phyloP scores from a whole-genome alignment of 2,113 vertebrate species.

The Apodemus sylvaticus region DNA sequence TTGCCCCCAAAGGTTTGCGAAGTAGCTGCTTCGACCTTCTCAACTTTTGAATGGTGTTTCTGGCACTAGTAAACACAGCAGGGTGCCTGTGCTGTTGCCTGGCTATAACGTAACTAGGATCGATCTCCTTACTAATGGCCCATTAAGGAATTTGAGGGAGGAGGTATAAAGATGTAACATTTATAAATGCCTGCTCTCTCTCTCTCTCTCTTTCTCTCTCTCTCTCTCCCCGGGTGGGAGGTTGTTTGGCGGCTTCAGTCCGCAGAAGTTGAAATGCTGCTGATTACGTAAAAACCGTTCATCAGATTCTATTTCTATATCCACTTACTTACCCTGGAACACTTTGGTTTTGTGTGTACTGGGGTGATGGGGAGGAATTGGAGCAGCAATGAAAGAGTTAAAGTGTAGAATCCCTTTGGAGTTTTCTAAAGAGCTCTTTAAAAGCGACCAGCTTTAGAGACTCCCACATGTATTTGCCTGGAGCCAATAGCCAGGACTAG shows the following conservation, averaged over 20 bases:
- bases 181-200: slow-evolving; percentile 31
- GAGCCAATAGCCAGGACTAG: neutral
- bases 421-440: neutral
- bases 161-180: slow-evolving; percentile 17
- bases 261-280: slow-evolving; percentile 48
- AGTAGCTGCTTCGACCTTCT: slow-evolving; percentile 28
- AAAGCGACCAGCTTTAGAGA: neutral
- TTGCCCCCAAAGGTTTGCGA: neutral
- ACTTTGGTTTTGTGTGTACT: neutral
- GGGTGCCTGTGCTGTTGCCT: neutral
- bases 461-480: neutral
- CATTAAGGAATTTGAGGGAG: slow-evolving; percentile 63
- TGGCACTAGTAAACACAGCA: neutral
- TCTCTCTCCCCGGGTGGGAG: neutral
- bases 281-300: neutral
- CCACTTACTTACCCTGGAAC: neutral
- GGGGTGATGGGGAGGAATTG: neutral
- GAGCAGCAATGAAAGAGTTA: neutral
- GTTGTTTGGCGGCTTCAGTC: neutral
- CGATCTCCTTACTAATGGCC: slow-evolving; percentile 59
- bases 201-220: too few relatives aligned
- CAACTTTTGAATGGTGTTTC: slow-evolving; percentile 52
- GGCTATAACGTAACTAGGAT: slow-evolving; percentile 46
- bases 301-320: neutral
- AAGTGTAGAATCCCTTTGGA: neutral